A percentile compares a stretch with the other conserved stretches of the same genome.
Conservation (phyloP, 2,888 invertebrate genomes). For the Melitaea athalia region DNA sequence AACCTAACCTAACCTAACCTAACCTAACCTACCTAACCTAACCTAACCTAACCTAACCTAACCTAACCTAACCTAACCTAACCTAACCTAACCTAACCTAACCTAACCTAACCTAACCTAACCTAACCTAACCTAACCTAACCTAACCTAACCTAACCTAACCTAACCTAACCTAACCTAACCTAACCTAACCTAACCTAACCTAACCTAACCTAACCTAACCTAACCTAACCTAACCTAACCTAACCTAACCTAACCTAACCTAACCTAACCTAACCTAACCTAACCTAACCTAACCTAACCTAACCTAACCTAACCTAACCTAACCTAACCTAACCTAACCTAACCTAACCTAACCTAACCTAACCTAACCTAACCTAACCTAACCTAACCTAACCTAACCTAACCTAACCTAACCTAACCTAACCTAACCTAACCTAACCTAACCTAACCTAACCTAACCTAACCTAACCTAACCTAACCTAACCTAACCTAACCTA, state of each 20-base stretch:
- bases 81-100: conserved; percentile 43
- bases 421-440: conserved; percentile 46
- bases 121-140: conserved; percentile 32
- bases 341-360: conserved; percentile 44
- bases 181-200: conserved; percentile 46
- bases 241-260: conserved; percentile 45
- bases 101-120: conserved; percentile 46
- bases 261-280: conserved; percentile 45
- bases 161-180: conserved; percentile 47
- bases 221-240: conserved; percentile 46
- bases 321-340: conserved; percentile 44
- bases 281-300: conserved; percentile 44
- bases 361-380: conserved; percentile 45
- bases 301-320: conserved; percentile 43
- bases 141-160: too few relatives aligned
- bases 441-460: conserved; percentile 47
- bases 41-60: conserved; percentile 36
- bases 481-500: conserved; percentile 45
- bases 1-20: conserved; percentile 17
- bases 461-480: conserved; percentile 47
- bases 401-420: conserved; percentile 46
- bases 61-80: conserved; percentile 46
- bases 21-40: too few relatives aligned
- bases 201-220: conserved; percentile 45
- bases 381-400: conserved; percentile 47